Conservation (phyloP, 2,888 invertebrate genomes). For the Atherix ibis region DNA sequence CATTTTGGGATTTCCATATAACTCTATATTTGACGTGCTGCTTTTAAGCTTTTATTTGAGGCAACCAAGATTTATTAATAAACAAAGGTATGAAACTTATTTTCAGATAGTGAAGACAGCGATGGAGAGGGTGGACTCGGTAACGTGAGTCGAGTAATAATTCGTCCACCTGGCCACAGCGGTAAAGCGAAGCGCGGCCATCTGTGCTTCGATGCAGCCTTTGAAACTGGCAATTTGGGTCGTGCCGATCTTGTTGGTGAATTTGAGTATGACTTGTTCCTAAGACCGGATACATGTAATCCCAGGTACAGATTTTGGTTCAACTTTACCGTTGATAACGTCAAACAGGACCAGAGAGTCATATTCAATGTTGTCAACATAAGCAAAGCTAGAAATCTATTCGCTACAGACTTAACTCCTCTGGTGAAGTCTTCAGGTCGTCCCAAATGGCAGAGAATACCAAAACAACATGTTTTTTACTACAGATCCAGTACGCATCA, state of each 20-base stretch:
- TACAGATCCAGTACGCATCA: constrained; percentile 67
- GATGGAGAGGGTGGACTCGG: constrained; percentile 88
- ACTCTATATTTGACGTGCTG: no score
- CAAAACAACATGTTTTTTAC: constrained; percentile 74
- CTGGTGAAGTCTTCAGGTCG: constrained; percentile 81
- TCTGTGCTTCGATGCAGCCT: constrained; percentile 91
- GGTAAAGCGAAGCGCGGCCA: constrained; percentile 94
- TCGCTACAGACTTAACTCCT: constrained; percentile 82
- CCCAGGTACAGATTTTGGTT: constrained; percentile 91
- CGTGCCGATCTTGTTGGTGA: constrained; percentile 86
- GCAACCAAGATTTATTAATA: no score
- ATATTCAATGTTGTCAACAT: constrained; percentile 96
- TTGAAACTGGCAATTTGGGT: constrained; percentile 94
- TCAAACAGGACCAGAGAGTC: constrained; percentile 82
- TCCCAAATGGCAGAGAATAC: constrained; percentile 77
- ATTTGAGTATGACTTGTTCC: constrained; percentile 89
- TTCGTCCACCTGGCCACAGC: constrained; percentile 80
- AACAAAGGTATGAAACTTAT: no score
- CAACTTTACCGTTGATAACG: constrained; percentile 95
- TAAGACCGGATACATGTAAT: constrained; percentile 92
- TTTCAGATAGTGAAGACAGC: constrained; percentile 74
- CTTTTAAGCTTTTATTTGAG: no score
- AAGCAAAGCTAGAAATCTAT: constrained; percentile 79
- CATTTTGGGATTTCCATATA: no score
- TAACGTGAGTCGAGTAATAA: constrained; percentile 75